phyloP scores from a whole-genome alignment of 2,797 vertebrate genomes.

The Gambelia wislizenii region DNA sequence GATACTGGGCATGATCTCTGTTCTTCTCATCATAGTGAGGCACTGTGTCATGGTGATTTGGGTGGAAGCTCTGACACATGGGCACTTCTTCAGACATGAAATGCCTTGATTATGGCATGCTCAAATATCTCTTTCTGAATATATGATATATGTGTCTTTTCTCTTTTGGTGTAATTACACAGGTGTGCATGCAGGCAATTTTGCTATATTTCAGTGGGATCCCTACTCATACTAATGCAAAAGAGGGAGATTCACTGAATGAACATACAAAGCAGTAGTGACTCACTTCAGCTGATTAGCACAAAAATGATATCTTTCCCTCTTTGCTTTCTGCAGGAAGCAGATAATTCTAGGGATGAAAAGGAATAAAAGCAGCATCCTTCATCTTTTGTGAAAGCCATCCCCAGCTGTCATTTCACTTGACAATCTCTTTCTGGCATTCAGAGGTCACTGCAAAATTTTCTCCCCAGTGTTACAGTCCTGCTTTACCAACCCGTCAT shows the following conservation, averaged over 20 bases:
- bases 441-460: constrained; percentile 7
- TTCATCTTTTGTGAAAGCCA: constrained; percentile 23
- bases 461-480: not conserved
- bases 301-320: not conserved
- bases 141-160: not conserved
- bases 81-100: not conserved
- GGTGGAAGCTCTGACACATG: not conserved
- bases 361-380: constrained; percentile 3
- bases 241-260: not conserved
- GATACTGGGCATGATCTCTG: not conserved
- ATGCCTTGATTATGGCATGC: not conserved
- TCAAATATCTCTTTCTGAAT: not conserved
- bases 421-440: not conserved
- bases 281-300: not conserved
- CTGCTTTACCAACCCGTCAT: not conserved
- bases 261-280: not conserved
- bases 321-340: constrained; percentile 30
- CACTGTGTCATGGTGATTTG: not conserved
- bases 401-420: constrained; percentile 15
- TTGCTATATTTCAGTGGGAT: not conserved
- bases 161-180: not conserved
- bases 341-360: constrained; percentile 9
- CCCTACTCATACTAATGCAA: not conserved
- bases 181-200: not conserved
- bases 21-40: not conserved